A percentile compares a stretch with the other conserved stretches of the same genome.
Conservation (phyloP, 2,113 vertebrate species). For the Cathartes aura region DNA sequence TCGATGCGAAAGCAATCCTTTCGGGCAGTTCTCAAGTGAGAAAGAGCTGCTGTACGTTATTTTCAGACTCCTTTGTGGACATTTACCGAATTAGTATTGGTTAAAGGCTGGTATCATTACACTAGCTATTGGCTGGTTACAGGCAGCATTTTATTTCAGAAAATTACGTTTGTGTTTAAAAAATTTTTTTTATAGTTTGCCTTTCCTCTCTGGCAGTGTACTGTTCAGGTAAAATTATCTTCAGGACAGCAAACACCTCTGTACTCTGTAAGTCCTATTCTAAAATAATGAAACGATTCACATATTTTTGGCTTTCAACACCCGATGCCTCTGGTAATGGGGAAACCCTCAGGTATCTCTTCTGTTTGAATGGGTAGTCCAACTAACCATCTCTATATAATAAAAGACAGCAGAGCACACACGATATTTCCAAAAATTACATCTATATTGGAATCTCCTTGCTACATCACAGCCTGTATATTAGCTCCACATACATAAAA, state of each 20-base stretch:
- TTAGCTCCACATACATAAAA: neutral
- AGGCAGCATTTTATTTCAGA: neutral
- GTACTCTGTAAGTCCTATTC: neutral
- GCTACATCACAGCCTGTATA: neutral
- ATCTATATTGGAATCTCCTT: neutral
- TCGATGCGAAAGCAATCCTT: neutral
- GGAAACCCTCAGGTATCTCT: neutral
- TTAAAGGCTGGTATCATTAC: neutral
- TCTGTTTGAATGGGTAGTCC: neutral
- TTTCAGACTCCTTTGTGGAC: neutral
- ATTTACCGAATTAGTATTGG: neutral
- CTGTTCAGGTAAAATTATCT: neutral
- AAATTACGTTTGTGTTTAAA: neutral
- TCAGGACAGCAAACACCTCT: neutral
- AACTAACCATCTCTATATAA: neutral
- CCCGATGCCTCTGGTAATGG: neutral
- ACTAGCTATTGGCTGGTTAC: neutral
- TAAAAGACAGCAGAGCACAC: neutral
- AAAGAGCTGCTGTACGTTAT: neutral
- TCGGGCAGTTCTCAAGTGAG: neutral
- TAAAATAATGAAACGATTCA: neutral
- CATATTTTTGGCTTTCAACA: neutral
- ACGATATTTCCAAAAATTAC: neutral
- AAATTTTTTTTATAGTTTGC: neutral
- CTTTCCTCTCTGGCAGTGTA: neutral